Percentiles rank a stretch among this genome's conserved stretches.
Conservation (phyloP, 1,140 invertebrate species). For the Euborellia annulipes region DNA sequence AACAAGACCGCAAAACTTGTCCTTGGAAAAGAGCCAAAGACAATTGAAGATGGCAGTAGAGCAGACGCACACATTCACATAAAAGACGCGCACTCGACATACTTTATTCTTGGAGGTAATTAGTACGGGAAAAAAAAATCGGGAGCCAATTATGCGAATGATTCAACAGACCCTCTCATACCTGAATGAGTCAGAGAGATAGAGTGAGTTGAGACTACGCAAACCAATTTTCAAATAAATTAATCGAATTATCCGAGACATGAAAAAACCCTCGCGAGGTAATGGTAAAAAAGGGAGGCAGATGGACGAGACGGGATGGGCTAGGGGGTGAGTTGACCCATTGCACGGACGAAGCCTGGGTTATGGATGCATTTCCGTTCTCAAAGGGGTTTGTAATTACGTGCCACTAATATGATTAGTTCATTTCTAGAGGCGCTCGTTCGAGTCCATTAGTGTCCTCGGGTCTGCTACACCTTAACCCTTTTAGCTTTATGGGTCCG, state of each 20-base stretch:
- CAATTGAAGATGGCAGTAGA: no score
- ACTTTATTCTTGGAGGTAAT: no score
- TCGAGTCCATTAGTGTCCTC: conserved; percentile 10
- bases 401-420: conserved; percentile 15
- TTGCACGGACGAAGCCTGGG: conserved; percentile 10
- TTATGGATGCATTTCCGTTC: conserved; percentile 15
- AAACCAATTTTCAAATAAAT: conserved; percentile 12
- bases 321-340: conserved; percentile 1
- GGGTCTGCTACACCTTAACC: not conserved
- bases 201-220: no score
- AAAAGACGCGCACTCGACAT: no score
- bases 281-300: not conserved
- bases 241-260: conserved; percentile 15
- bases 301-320: not conserved
- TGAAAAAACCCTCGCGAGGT: conserved; percentile 6
- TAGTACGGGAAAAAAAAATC: no score
- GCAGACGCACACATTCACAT: no score
- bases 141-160: no score
- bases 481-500: no score
- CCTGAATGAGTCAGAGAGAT: no score
- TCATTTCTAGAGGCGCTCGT: conserved; percentile 11
- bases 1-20: no score
- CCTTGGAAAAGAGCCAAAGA: no score
- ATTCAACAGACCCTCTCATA: no score
- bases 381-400: conserved; percentile 15